Evolutionary conservation across 1,140 invertebrate species (phyloP).

Genomic region (Chymomyza costata): DNA sequence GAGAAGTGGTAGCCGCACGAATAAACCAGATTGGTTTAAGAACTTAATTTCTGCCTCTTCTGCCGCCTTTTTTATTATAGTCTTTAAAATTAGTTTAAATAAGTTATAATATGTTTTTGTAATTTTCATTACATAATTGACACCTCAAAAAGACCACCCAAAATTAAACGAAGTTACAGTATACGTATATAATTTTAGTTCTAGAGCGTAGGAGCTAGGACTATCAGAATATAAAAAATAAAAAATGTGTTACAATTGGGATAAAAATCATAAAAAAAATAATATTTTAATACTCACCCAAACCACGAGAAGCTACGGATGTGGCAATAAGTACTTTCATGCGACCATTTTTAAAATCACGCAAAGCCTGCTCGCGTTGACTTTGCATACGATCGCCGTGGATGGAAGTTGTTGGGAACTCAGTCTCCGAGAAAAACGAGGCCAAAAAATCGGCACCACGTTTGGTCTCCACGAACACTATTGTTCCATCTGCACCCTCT

Average conservation of each 20-base stretch:
- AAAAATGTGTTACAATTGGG: conserved; percentile 84
- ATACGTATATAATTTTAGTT: too few relatives aligned
- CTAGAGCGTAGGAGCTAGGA: not conserved
- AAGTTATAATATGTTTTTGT: too few relatives aligned
- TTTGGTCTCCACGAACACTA: conserved; percentile 95
- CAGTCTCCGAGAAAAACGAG: conserved; percentile 81
- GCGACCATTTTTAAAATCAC: conserved; percentile 86
- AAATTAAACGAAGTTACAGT: too few relatives aligned
- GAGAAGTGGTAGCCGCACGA: too few relatives aligned
- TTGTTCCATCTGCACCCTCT: conserved; percentile 77
- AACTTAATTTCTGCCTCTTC: too few relatives aligned
- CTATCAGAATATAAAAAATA: too few relatives aligned
- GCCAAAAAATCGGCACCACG: conserved; percentile 93
- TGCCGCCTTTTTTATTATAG: too few relatives aligned
- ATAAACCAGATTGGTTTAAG: too few relatives aligned
- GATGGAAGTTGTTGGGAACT: conserved; percentile 88
- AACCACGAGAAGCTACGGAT: conserved; percentile 92
- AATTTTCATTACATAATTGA: too few relatives aligned
- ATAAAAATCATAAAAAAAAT: conserved; percentile 89
- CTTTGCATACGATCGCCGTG: conserved; percentile 94
- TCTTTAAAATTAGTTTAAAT: too few relatives aligned
- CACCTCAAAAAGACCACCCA: too few relatives aligned
- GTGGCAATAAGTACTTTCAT: conserved; percentile 92
- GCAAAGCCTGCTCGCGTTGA: conserved; percentile 91
- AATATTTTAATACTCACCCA: conserved; percentile 79